A percentile compares a stretch with the other conserved stretches of the same genome.
These are phyloP conservation scores for Plagodis pulveraria DNA, from an alignment of 2,888 invertebrate species.

Conservation along the genomic window DNA sequence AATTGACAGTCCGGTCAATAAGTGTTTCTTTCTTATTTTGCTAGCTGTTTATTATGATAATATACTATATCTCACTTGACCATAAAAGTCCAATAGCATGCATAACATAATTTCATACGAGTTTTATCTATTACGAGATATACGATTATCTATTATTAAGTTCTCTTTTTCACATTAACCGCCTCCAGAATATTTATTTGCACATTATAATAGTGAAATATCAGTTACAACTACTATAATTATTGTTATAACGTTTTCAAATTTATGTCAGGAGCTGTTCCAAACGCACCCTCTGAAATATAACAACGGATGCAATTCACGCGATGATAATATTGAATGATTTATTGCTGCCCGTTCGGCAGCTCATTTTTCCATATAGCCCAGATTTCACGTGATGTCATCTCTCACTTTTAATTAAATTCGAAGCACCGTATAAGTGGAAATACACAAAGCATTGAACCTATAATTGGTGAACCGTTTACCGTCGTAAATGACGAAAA, in stretches of 20 bases:
- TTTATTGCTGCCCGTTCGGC: slow-evolving; percentile 19
- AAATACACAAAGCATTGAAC: slow-evolving; percentile 18
- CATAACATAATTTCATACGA: too few relatives aligned
- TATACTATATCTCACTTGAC: too few relatives aligned
- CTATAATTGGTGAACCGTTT: slow-evolving; percentile 29
- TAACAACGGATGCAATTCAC: slow-evolving; percentile 24
- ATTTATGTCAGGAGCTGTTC: background rate
- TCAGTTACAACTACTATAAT: too few relatives aligned
- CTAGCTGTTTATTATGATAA: too few relatives aligned
- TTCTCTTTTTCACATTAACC: too few relatives aligned
- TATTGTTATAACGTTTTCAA: background rate
- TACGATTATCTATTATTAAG: too few relatives aligned
- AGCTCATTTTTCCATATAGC: slow-evolving; percentile 16
- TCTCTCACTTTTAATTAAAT: slow-evolving; percentile 23
- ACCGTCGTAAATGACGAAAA: slow-evolving; percentile 49
- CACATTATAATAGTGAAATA: too few relatives aligned
- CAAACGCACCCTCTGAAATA: slow-evolving; percentile 2
- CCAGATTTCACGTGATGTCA: slow-evolving; percentile 15
- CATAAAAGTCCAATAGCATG: too few relatives aligned
- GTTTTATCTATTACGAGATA: too few relatives aligned
- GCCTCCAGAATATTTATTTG: too few relatives aligned
- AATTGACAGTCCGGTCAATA: too few relatives aligned
- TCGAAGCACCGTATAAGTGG: slow-evolving; percentile 7
- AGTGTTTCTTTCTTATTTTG: too few relatives aligned
- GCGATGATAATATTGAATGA: slow-evolving; percentile 23